Evolutionary conservation across 2,797 vertebrate genomes (phyloP).

Genomic region (Sciaenops ocellatus): DNA sequence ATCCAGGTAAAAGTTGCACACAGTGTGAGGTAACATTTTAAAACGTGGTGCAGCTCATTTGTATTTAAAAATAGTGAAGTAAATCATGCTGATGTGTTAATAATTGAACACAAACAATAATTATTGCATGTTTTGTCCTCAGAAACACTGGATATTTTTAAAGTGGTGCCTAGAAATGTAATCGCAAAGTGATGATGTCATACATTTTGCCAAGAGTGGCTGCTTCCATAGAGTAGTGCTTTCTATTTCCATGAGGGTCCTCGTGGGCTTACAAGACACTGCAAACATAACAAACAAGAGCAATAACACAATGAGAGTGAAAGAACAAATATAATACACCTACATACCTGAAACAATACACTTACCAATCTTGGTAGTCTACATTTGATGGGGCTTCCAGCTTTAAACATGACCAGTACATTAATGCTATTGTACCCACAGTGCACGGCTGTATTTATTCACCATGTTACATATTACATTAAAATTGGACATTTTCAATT

Average conservation of each 20-base stretch:
- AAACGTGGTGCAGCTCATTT: conserved; percentile 10
- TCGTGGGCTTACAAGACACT: too few species aligned
- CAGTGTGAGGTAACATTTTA: conserved; percentile 15
- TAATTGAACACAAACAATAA: conserved; percentile 25
- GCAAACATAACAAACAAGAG: too few species aligned
- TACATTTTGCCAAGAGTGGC: background rate
- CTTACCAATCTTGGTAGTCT: too few species aligned
- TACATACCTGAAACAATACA: too few species aligned
- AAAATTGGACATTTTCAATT: conserved; percentile 22
- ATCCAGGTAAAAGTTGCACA: conserved; percentile 17
- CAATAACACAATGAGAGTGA: too few species aligned
- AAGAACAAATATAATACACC: too few species aligned
- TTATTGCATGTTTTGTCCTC: background rate
- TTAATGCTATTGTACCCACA: too few species aligned
- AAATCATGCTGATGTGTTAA: background rate
- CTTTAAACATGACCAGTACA: conserved; percentile 1
- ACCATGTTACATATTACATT: conserved; percentile 11
- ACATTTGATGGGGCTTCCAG: too few species aligned
- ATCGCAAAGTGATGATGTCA: background rate
- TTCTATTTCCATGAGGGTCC: too few species aligned
- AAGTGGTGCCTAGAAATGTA: background rate
- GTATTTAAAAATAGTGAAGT: background rate
- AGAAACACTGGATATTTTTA: background rate
- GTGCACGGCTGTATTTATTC: conserved; percentile 5
- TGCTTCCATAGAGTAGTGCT: background rate